Evolutionary conservation across 2,888 invertebrate genomes (phyloP), one percentile per base, ranked within the genome.

Genomic region (Buathra laborator): DNA sequence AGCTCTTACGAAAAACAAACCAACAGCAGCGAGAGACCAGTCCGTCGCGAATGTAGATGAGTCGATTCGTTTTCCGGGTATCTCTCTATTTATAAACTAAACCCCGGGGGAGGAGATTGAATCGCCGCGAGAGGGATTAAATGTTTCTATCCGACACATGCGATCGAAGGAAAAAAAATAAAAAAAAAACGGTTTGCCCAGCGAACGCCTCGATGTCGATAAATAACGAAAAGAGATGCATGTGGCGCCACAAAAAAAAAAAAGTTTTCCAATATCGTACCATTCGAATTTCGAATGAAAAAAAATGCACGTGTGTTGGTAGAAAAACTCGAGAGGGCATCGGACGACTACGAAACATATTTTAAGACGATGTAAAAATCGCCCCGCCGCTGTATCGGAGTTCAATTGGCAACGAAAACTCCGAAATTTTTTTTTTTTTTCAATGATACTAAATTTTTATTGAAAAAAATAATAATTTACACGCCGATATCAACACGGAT

Each of bases 41-140:
- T 59, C 29, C 44, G 59, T 72, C 59, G 72, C 59, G 72, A 72
- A 72, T 59, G 59, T 43, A 46, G 59, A 72, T 56, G 62, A 46
- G 44, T n/a, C 72, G 75, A 75, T 75, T 75, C 48, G 62, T 75
- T 75, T 75, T 75, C 75, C 75, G 75, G 75, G 75, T 75, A 48
- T 62, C 29, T 62, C 75, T 75, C 75, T 75, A 75, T 75, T 75
- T 75, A 75, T 75, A 75, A 75, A 64, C 75, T 64, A 64, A 48
- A 48, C 75, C 75, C 56, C 10, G 1, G 37, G 56, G 44, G 24
- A 24, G 59, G 46, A 62, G 12, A 64, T 75, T 64, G 37, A 48
- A 64, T 48, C 75, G 24, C 43, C 56, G 75, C 48, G 12, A 48
- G 62, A 59, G 44, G 44, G 29, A 74, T 62, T 74, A 62, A 62